Evolutionary conservation across 2,113 vertebrate species (phyloP).

Genomic region (Bubo scandiacus): DNA sequence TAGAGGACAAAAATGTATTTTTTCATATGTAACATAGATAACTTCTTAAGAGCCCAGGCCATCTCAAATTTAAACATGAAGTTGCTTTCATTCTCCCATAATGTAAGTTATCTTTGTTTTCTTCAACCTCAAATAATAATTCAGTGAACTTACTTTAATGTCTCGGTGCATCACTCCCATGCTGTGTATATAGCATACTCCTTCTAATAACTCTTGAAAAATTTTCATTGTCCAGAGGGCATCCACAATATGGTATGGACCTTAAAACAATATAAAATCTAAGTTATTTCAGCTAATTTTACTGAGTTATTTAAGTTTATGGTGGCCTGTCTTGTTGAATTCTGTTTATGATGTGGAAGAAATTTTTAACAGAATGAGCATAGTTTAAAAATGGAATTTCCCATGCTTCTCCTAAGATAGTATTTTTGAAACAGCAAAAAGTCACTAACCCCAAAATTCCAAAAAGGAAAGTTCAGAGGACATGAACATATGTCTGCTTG

Average conservation of each 20-base stretch:
- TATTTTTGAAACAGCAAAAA: neutral
- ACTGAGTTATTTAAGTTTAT: neutral
- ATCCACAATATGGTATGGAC: slow-evolving; percentile 80
- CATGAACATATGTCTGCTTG: neutral
- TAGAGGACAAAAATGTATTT: neutral
- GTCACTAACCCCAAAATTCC: neutral
- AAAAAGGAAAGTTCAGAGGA: neutral
- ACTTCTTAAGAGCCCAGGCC: neutral
- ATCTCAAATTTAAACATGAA: neutral
- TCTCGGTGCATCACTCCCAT: slow-evolving; percentile 94
- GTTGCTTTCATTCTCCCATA: neutral
- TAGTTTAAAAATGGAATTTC: neutral
- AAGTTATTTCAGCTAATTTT: neutral
- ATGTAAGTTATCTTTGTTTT: neutral
- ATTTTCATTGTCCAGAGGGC: slow-evolving; percentile 76
- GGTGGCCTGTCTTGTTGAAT: neutral
- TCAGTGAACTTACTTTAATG: slow-evolving; percentile 84
- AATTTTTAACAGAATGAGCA: neutral
- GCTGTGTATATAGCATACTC: slow-evolving; percentile 92
- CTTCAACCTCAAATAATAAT: neutral
- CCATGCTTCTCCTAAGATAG: neutral
- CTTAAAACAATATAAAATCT: slow-evolving; percentile 44
- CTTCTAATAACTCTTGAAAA: slow-evolving; percentile 86
- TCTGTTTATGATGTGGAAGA: neutral
- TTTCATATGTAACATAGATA: neutral